Evolutionary conservation across 1,140 invertebrate genomes (phyloP).

Genomic region (Choristoneura fumiferana): DNA sequence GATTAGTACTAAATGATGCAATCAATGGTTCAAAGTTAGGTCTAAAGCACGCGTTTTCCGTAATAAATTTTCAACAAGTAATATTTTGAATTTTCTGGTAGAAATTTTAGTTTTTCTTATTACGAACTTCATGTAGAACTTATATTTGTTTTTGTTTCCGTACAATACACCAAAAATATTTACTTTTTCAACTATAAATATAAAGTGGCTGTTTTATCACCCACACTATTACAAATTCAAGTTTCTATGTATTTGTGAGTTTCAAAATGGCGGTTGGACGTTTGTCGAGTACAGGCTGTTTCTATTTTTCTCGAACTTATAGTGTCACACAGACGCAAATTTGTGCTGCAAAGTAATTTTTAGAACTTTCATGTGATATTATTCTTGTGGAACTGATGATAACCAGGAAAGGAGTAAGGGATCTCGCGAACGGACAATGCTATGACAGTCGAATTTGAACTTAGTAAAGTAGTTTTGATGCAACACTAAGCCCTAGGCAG

Average conservation of each 20-base stretch:
- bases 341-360: not conserved
- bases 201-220: no score
- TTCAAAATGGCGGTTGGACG: constrained; percentile 1
- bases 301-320: not conserved
- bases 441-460: no score
- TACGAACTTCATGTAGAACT: not conserved
- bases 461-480: no score
- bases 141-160: not conserved
- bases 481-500: no score
- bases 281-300: not conserved
- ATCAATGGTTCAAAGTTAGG: not conserved
- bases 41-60: not conserved
- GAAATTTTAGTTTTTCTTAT: not conserved
- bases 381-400: no score
- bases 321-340: not conserved
- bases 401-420: no score
- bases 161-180: not conserved
- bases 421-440: no score
- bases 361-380: no score
- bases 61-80: not conserved
- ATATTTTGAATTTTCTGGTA: constrained; percentile 4
- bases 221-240: not conserved
- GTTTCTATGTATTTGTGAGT: not conserved
- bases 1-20: not conserved
- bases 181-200: not conserved